phyloP scores from a whole-genome alignment of 2,113 vertebrate genomes.

The Bubo bubo region DNA sequence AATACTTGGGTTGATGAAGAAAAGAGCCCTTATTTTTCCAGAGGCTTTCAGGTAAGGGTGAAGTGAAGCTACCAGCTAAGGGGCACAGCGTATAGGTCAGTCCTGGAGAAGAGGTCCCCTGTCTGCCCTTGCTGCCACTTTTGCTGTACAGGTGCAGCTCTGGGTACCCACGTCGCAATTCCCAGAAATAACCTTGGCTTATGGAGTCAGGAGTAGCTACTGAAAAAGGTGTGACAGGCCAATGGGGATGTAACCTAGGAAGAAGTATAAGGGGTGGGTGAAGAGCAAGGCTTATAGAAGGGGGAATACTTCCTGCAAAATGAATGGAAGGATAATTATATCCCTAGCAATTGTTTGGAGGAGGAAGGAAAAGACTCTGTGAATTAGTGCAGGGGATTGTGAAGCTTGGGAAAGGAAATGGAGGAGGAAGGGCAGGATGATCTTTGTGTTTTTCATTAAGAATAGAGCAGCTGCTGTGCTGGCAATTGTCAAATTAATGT shows the following conservation, averaged over 20 bases:
- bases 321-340: constrained; percentile 72
- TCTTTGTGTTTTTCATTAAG: constrained; percentile 75
- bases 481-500: constrained; percentile 55
- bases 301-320: constrained; percentile 66
- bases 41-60: neutral
- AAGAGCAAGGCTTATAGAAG: constrained; percentile 29
- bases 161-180: neutral
- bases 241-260: constrained; percentile 37
- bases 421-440: constrained; percentile 69
- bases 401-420: constrained; percentile 71
- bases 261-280: constrained; percentile 13
- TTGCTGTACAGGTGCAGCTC: neutral
- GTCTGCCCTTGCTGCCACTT: neutral
- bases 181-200: neutral
- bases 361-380: constrained; percentile 74
- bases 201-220: neutral
- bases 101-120: neutral
- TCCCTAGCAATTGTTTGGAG: constrained; percentile 71
- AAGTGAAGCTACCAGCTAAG: neutral
- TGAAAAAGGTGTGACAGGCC: neutral
- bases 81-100: neutral
- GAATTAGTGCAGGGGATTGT: constrained; percentile 69
- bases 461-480: constrained; percentile 67
- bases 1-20: neutral
- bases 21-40: neutral